Conservation (phyloP, 1,140 invertebrate genomes). For the Drosophila mauritiana region DNA sequence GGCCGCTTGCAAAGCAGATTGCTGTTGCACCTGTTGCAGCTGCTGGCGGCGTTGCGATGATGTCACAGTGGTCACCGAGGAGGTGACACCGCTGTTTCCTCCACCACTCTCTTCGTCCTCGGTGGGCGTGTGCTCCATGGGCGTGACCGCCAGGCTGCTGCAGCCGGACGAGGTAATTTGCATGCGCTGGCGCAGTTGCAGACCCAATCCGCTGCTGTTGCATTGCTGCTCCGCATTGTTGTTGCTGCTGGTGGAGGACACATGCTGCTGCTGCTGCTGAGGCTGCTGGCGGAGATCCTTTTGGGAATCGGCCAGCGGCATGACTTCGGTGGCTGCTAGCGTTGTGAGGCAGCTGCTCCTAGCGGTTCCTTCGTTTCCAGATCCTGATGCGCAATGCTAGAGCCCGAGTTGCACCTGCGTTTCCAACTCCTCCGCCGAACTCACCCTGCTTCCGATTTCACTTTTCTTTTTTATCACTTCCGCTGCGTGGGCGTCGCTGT, state of each 20-base stretch:
- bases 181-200: conserved; percentile 73
- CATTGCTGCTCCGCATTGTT: conserved; percentile 30
- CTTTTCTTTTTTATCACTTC: conserved; percentile 52
- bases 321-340: conserved; percentile 59
- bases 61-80: conserved; percentile 67
- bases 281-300: conserved; percentile 79
- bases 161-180: conserved; percentile 80
- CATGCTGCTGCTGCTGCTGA: conserved; percentile 53
- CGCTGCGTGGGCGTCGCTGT: conserved; percentile 28
- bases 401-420: not conserved
- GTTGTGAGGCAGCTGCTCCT: conserved; percentile 32
- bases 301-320: conserved; percentile 82
- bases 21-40: conserved; percentile 65
- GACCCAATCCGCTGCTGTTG: conserved; percentile 48
- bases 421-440: not conserved
- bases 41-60: conserved; percentile 75
- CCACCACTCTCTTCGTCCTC: conserved; percentile 72
- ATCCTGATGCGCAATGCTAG: not conserved
- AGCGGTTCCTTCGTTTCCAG: not conserved
- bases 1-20: conserved; percentile 58
- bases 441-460: conserved; percentile 6
- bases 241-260: conserved; percentile 23
- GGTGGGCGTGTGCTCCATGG: conserved; percentile 81
- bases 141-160: conserved; percentile 78
- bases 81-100: conserved; percentile 7